Conservation (phyloP, 2,888 invertebrate species). For the Drosophila putrida region DNA sequence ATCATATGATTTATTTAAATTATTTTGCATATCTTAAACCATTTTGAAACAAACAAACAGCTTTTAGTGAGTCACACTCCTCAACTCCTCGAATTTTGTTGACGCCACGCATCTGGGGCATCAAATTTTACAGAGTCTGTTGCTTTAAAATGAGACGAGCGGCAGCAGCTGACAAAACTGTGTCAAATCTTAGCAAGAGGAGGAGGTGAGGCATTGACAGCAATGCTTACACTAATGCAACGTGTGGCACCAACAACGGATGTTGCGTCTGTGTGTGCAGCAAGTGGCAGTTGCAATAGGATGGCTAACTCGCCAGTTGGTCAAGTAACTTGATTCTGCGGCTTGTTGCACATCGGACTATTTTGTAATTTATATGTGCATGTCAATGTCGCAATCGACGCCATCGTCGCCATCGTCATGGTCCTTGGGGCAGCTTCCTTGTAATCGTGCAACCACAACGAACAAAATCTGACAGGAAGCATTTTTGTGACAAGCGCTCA, state of each 20-base stretch:
- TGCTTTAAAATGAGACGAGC: conserved; percentile 58
- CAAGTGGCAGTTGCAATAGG: conserved; percentile 40
- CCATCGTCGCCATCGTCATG: not conserved
- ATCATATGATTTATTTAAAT: too few relatives aligned
- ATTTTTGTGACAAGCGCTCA: conserved; percentile 84
- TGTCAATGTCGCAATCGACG: conserved; percentile 31
- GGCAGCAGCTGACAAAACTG: conserved; percentile 49
- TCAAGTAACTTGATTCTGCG: conserved; percentile 57
- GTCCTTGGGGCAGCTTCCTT: conserved; percentile 24
- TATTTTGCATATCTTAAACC: too few relatives aligned
- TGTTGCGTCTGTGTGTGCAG: conserved; percentile 8
- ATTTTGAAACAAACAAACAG: too few relatives aligned
- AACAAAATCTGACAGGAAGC: conserved; percentile 82
- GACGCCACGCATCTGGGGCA: conserved; percentile 24
- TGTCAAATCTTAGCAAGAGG: not conserved
- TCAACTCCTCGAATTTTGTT: conserved; percentile 9
- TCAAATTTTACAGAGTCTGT: conserved; percentile 29
- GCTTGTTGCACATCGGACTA: conserved; percentile 48
- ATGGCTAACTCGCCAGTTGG: conserved; percentile 29
- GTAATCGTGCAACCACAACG: conserved; percentile 51
- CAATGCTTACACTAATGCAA: conserved; percentile 54
- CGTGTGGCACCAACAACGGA: conserved; percentile 19
- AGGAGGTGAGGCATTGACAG: conserved; percentile 1
- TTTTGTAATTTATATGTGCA: conserved; percentile 69
- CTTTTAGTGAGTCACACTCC: not conserved